Conservation (phyloP, 2,888 invertebrate species). For the Morpho deidamia region DNA sequence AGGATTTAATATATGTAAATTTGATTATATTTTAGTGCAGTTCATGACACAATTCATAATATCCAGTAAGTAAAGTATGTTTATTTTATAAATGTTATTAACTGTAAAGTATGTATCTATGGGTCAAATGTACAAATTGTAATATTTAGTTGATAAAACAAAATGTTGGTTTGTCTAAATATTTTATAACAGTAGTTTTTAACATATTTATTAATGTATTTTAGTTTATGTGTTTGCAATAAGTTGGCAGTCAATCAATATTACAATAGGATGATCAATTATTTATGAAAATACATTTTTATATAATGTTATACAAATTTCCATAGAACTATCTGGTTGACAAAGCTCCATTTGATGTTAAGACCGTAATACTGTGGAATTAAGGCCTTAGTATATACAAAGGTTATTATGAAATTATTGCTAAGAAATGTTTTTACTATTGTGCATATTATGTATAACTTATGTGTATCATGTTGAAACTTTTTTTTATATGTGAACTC, state of each 20-base stretch:
- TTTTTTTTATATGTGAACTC: too few species aligned
- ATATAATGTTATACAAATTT: too few species aligned
- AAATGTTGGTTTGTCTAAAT: conserved; percentile 2
- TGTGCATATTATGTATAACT: too few species aligned
- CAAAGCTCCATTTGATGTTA: too few species aligned
- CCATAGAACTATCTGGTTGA: too few species aligned
- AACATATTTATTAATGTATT: conserved; percentile 1
- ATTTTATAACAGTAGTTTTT: conserved; percentile 4
- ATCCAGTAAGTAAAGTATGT: background rate
- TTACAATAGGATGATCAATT: background rate
- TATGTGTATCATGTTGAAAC: too few species aligned
- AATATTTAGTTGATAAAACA: background rate
- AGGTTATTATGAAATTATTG: too few species aligned
- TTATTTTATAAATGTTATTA: background rate
- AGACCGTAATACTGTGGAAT: too few species aligned
- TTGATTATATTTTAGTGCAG: background rate
- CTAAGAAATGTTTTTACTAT: too few species aligned
- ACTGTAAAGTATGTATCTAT: conserved; percentile 10
- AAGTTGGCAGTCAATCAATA: background rate
- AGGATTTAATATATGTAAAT: too few species aligned
- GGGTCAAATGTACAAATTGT: conserved; percentile 22
- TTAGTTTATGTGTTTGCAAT: background rate
- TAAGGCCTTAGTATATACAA: too few species aligned
- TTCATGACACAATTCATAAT: background rate
- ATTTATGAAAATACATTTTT: background rate